These are phyloP conservation scores for Lophius americanus DNA, from an alignment of 2,797 vertebrate species.

Conservation along the genomic window DNA sequence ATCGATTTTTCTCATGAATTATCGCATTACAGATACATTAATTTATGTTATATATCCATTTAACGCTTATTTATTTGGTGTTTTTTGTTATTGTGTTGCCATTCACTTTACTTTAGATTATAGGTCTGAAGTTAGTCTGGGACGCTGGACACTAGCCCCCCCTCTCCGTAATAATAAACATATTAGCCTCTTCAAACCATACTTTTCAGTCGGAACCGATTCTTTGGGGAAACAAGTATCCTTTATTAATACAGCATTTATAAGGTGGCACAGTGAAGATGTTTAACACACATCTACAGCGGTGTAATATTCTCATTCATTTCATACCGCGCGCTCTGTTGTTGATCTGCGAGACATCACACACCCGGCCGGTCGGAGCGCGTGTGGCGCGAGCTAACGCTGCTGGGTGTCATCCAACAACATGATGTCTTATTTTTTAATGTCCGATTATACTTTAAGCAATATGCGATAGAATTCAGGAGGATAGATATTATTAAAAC, in stretches of 20 bases:
- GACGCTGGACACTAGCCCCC: slow-evolving; percentile 23
- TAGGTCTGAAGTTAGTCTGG: slow-evolving; percentile 29
- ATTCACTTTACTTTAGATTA: slow-evolving; percentile 17
- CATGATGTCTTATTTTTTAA: slow-evolving; percentile 19
- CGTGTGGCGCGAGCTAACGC: too few relatives aligned
- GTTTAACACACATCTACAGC: slow-evolving; percentile 24
- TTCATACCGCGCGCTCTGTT: slow-evolving; percentile 63
- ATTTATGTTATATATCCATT: slow-evolving; percentile 1
- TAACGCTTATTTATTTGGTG: slow-evolving; percentile 5
- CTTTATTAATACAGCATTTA: slow-evolving; percentile 10
- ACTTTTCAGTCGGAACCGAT: neutral
- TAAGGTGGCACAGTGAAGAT: slow-evolving; percentile 2
- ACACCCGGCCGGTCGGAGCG: slow-evolving; percentile 10
- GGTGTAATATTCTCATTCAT: slow-evolving; percentile 45
- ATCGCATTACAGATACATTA: slow-evolving; percentile 3
- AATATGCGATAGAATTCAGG: slow-evolving; percentile 39
- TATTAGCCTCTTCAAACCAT: neutral
- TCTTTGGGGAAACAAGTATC: neutral
- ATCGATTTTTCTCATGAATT: slow-evolving; percentile 36
- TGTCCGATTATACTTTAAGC: slow-evolving; percentile 32
- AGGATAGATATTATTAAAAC: slow-evolving; percentile 20
- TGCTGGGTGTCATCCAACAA: slow-evolving; percentile 33
- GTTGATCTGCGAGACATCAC: slow-evolving; percentile 61
- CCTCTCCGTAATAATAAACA: neutral
- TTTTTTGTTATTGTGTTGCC: slow-evolving; percentile 13